Evolutionary conservation across 2,113 vertebrate genomes (phyloP), one percentile per base, ranked within the genome.

Genomic region (Scopus umbretta): DNA sequence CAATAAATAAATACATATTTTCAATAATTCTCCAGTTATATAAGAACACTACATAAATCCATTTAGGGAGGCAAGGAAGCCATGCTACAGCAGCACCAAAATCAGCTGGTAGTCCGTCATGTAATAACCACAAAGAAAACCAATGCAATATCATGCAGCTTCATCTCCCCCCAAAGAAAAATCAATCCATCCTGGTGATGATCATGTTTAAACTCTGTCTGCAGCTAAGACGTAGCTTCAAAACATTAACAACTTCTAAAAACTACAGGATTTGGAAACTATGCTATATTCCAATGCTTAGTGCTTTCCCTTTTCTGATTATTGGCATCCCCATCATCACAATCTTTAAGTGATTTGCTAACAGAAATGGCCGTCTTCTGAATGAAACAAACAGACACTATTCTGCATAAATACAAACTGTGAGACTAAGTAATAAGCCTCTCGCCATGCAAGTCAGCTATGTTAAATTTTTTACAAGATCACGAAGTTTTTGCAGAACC

Each of bases 381-480:
- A 88, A 53, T 70, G 43, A 70, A 95, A 45, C 16, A 62, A 43
- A 38, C 7, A 72, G 62, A 58, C 6, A 13, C 7, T 80, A 16
- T 40, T 56, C 45, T 49, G 42, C 40, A 30, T 49, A 80, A 94
- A 91, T 27, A 76, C 26, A 70, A 52, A 43, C 20, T 59, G 23
- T 50, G 32, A 75, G 30, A 59, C 42, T 49, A 70, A 61, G 34
- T 21, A 70, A 40, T 8, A 12, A 61, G 11, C 30, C 29, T 66
- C 45, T 70, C 80, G 34, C 13, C 87, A 74, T 71, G 62, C 12
- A 42, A 13, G 42, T 62, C 65, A 87, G 11, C 47, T 58, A 20
- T 0, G 0, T 73, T 30, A 81, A 40, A 74, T 62, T 52, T 58
- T 66, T 70, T 49, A 80, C 0, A 3, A 88, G 40, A 76, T 9